Percentiles rank a stretch among this genome's conserved stretches.
Evolutionary conservation across 1,140 invertebrate species (phyloP).

Genomic region (Neelides sp.): DNA sequence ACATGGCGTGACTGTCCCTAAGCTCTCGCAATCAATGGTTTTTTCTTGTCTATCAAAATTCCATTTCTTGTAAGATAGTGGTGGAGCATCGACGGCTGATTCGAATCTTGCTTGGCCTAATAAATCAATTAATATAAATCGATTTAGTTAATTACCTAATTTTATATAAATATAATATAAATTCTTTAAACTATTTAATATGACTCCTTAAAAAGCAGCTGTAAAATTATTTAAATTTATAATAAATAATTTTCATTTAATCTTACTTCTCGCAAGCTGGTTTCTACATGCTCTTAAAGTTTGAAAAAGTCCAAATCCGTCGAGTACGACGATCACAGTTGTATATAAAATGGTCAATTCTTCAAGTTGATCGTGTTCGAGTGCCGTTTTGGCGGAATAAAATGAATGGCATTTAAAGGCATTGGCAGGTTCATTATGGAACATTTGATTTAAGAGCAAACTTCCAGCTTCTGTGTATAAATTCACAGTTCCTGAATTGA

Average conservation of each 20-base stretch:
- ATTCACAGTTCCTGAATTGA: constrained; percentile 65
- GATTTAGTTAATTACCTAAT: background rate
- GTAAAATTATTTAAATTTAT: too few relatives aligned
- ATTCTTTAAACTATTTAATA: too few relatives aligned
- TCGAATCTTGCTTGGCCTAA: constrained; percentile 58
- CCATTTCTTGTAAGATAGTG: constrained; percentile 67
- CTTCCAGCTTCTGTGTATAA: constrained; percentile 80
- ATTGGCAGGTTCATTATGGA: constrained; percentile 67
- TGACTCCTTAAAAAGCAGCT: too few relatives aligned
- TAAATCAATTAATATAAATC: constrained; percentile 20
- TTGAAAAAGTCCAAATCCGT: constrained; percentile 70
- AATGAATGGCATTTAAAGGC: constrained; percentile 70
- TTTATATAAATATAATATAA: background rate
- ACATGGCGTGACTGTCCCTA: constrained; percentile 58
- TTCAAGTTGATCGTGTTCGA: constrained; percentile 51
- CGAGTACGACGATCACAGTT: constrained; percentile 61
- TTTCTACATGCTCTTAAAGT: constrained; percentile 63
- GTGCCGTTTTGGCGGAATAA: constrained; percentile 44
- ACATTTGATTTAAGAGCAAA: constrained; percentile 65
- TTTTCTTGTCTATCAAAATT: constrained; percentile 62
- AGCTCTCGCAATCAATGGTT: constrained; percentile 62
- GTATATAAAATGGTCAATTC: constrained; percentile 71
- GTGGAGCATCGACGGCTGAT: constrained; percentile 44
- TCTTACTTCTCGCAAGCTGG: constrained; percentile 61
- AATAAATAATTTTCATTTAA: too few relatives aligned